Conservation (phyloP, 2,113 vertebrate genomes). For the Pollachius pollachius region DNA sequence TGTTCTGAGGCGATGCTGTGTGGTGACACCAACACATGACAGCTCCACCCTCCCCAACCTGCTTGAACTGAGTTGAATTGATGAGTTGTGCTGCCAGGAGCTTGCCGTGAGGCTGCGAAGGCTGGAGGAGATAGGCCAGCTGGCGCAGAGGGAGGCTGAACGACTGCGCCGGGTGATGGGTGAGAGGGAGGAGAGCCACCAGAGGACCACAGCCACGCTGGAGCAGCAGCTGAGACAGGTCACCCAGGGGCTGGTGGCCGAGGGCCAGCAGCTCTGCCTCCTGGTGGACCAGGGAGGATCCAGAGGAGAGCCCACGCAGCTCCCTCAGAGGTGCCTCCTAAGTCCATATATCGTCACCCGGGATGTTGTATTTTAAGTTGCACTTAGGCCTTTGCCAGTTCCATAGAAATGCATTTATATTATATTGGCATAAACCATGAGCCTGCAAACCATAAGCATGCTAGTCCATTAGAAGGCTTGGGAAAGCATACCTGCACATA, state of each 20-base stretch:
- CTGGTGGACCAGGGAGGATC: slow-evolving; percentile 34
- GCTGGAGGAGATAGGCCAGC: slow-evolving; percentile 40
- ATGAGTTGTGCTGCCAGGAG: background rate
- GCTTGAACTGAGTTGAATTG: background rate
- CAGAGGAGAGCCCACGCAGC: background rate
- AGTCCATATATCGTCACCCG: too few relatives aligned
- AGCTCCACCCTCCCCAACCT: too few relatives aligned
- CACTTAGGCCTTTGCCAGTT: too few relatives aligned
- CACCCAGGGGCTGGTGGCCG: slow-evolving; percentile 49
- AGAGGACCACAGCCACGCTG: slow-evolving; percentile 34
- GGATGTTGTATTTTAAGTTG: too few relatives aligned
- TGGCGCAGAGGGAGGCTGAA: slow-evolving; percentile 52
- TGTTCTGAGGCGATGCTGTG: too few relatives aligned
- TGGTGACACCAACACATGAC: too few relatives aligned
- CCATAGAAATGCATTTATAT: too few relatives aligned
- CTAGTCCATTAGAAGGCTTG: too few relatives aligned
- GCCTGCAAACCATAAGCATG: too few relatives aligned
- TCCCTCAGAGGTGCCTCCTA: slow-evolving; percentile 51
- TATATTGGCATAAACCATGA: too few relatives aligned
- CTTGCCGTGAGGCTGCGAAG: slow-evolving; percentile 11
- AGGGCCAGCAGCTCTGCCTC: slow-evolving; percentile 40
- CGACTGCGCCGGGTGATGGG: slow-evolving; percentile 36
- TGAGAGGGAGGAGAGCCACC: slow-evolving; percentile 40
- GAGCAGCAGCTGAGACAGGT: slow-evolving; percentile 47
- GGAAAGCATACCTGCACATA: too few relatives aligned